Percentiles rank a stretch among this genome's conserved stretches.
Conservation (phyloP, 2,113 vertebrate species). For the Anoura caudifer region DNA sequence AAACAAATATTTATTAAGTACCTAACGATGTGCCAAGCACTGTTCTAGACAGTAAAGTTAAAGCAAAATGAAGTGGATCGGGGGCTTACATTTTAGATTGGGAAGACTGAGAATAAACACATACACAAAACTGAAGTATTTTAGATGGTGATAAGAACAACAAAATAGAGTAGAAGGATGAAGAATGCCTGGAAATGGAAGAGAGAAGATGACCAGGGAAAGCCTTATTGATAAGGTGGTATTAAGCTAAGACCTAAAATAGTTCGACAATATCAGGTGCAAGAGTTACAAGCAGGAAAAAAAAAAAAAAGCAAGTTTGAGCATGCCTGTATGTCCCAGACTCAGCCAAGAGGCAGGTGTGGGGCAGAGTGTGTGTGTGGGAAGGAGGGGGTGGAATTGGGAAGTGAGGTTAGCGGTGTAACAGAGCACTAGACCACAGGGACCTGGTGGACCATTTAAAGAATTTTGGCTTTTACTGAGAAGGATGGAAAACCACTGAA, state of each 20-base stretch:
- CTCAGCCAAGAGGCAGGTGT: neutral
- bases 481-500: neutral
- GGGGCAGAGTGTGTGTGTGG: neutral
- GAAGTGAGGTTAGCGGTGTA: neutral
- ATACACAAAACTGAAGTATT: neutral
- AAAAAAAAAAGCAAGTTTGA: neutral
- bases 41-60: neutral
- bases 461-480: constrained; percentile 1
- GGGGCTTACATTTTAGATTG: neutral
- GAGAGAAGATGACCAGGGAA: neutral
- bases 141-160: neutral
- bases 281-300: neutral
- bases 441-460: neutral
- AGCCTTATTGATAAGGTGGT: neutral
- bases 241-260: neutral
- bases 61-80: neutral
- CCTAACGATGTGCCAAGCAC: neutral
- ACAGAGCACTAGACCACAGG: neutral
- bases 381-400: neutral
- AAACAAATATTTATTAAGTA: neutral
- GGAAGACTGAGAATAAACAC: neutral
- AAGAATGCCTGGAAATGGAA: neutral
- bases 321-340: neutral
- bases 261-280: neutral
- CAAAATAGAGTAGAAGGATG: neutral